Base-by-base conservation (phyloP, 2,888 invertebrate genomes). In the Sphinx pinastri region DNA sequence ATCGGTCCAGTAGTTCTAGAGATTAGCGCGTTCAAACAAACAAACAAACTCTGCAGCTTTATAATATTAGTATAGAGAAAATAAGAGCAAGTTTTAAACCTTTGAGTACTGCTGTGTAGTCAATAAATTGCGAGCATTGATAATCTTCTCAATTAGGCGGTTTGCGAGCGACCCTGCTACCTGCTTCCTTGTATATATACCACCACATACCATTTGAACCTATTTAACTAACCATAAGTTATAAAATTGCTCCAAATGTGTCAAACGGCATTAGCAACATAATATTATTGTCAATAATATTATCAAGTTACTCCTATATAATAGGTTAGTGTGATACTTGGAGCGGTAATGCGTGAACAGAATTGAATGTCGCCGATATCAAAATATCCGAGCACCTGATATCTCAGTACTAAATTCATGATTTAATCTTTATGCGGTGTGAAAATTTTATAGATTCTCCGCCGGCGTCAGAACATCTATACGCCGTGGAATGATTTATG, bases 241-340 rank as follows among this genome's bases (percentile, higher is more conserved):
- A 25, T 25, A 25, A 25, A 25, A 25, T 25, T 25, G 25, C 31
- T 68, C 47, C 16, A 57, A 38, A 47, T 14, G 5, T 19, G 55
- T 25, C 8, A 49, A 67, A 51, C 13, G 51, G 58, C 67, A 59
- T 16, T 67, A 47, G 67, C 59, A 67, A 60, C 52, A 49, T 54
- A 59, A 70, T 52, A 73, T 72, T 25, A 25, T 38, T 38, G 0
- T 38, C 38, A 7, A 38, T 38, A 38, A 38, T 38, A 38, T 71
- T 75, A 74, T 77, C 74, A 75, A 72, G 71, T 69, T 73, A 68
- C 52, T 67, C 59, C 49, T 45, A 52, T 51, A 45, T 54, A 55
- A 58, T 51, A 70, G 49, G 57, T 70, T 63, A n/a, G 19, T 19
- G 19, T 49, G 70, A 52, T 19, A 51, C 52, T 51, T 59, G 25